Evolutionary conservation across 53 echinoderm and acorn worm species (phyloP), one percentile per base, ranked within the genome.

Genomic region (Zoroaster sp.): DNA sequence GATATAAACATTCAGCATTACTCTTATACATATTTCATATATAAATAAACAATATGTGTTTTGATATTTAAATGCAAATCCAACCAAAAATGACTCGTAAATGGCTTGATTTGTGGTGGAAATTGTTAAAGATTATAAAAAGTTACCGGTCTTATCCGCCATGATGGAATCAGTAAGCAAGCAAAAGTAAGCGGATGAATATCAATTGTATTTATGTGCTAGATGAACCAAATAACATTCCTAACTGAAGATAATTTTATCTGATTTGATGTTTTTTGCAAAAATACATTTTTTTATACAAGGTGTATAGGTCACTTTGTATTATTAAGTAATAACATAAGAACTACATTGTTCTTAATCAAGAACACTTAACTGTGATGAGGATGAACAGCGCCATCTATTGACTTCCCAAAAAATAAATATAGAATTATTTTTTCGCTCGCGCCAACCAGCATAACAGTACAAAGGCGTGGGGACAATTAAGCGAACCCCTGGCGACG

Each of bases 71-170:
- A 76, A 34, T 17, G 34, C 20, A 76, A 23, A 32, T 32, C 8
- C 15, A 76, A 4, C 6, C 12, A 45, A 20, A 47, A 46, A 34
- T 33, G 10, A 15, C 1, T n/a, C 40, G 17, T 35, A n/a, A 80
- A 40, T 21, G 53, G 13, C 3, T 5, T 5, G 18, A 23, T 66
- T 32, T 14, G 15, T 4, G 23, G 66, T 65, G 21, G n/a, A 20
- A 52, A 37, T 39, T 35, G 12, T 8, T 17, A 20, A 28, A 12
- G 11, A 20, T 13, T 30, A 35, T 34, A 30, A 67, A 6, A 66
- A 83, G 67, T 33, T 86, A 86, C 87, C 87, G 40, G 38, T 35
- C 37, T 86, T 86, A 73, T 71, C 87, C 12, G 87, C 87, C 87
- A 86, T 86, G 72, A 41, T 86, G 70, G 87, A 53, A 73, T 23